phyloP scores from a whole-genome alignment of 2,888 invertebrate genomes.

The Drosophila robusta region DNA sequence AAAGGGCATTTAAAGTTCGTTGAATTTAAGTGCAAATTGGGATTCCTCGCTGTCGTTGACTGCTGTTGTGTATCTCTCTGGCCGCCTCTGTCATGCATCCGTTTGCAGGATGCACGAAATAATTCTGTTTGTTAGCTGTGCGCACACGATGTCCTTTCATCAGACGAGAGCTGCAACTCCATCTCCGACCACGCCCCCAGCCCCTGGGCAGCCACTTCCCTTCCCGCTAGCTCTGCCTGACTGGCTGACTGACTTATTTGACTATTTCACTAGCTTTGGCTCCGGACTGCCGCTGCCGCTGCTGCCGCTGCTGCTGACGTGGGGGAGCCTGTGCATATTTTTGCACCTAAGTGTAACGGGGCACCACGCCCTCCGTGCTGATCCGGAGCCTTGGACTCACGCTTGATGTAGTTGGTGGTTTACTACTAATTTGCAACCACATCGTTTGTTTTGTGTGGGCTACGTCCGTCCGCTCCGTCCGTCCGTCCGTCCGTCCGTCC shows the following conservation, averaged over 20 bases:
- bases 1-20: constrained; percentile 23
- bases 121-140: constrained; percentile 74
- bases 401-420: constrained; percentile 79
- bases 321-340: constrained; percentile 45
- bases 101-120: constrained; percentile 78
- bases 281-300: constrained; percentile 9
- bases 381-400: constrained; percentile 52
- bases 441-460: constrained; percentile 78
- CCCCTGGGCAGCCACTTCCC: not conserved
- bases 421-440: constrained; percentile 80
- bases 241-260: constrained; percentile 67
- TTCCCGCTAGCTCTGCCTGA: constrained; percentile 36
- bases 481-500: not conserved
- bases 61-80: constrained; percentile 36
- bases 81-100: constrained; percentile 72
- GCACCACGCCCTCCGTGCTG: constrained; percentile 7
- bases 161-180: constrained; percentile 48
- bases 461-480: constrained; percentile 17
- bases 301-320: constrained; percentile 12
- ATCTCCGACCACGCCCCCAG: constrained; percentile 21
- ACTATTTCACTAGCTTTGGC: constrained; percentile 47
- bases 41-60: constrained; percentile 10
- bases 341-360: constrained; percentile 55
- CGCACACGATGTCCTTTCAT: constrained; percentile 63
- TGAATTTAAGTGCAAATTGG: not conserved